Evolutionary conservation across 2,113 vertebrate genomes (phyloP).

Genomic region (Theristicus caerulescens): DNA sequence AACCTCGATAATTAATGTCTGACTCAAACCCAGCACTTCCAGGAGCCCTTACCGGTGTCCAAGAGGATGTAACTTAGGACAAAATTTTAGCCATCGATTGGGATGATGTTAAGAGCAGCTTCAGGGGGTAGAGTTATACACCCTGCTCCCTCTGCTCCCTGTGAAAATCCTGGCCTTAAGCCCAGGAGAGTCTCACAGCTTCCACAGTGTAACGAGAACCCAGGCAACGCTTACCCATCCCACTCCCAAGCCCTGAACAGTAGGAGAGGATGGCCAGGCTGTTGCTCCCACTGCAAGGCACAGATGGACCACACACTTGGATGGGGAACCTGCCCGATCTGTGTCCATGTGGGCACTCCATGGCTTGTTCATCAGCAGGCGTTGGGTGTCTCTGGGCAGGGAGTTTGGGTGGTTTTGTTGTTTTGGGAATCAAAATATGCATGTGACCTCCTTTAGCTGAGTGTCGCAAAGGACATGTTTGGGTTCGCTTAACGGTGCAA

Average conservation of each 20-base stretch:
- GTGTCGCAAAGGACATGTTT: slow-evolving; percentile 2
- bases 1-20: neutral
- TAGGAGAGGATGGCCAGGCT: neutral
- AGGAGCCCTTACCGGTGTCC: neutral
- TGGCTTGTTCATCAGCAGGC: neutral
- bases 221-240: neutral
- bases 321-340: neutral
- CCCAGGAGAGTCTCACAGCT: neutral
- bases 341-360: neutral
- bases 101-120: neutral
- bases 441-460: neutral
- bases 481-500: slow-evolving; percentile 25
- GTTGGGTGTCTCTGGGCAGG: neutral
- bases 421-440: neutral
- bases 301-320: neutral
- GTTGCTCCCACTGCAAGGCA: neutral
- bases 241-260: neutral
- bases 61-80: neutral
- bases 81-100: neutral
- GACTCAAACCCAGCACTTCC: neutral
- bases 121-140: neutral
- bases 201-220: neutral
- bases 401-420: neutral
- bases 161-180: neutral
- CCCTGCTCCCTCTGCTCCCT: neutral